Percentiles rank a stretch among this genome's conserved stretches.
Conservation (phyloP, 2,113 vertebrate genomes). For the Hyaena hyaena region DNA sequence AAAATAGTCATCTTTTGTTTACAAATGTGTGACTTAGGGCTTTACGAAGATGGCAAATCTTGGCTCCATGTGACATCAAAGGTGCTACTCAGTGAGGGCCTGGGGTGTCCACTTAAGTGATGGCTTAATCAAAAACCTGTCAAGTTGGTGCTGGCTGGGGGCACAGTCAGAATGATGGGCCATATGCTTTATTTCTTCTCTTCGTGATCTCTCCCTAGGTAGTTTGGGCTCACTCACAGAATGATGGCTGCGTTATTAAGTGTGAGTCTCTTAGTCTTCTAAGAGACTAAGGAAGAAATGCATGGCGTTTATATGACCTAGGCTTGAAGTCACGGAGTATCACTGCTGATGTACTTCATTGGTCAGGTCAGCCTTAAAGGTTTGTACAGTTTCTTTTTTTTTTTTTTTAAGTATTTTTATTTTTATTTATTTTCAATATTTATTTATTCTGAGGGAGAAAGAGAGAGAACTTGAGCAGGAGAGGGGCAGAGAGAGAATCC, state of each 20-base stretch:
- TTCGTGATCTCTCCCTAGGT: not conserved
- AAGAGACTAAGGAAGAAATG: not conserved
- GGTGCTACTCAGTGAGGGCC: not conserved
- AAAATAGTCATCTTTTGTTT: not conserved
- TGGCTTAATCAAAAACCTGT: not conserved
- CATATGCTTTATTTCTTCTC: not conserved
- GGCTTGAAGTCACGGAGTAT: not conserved
- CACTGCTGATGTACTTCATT: not conserved
- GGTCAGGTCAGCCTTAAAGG: not conserved
- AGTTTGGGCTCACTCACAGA: not conserved
- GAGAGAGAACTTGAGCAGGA: no score
- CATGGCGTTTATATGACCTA: not conserved
- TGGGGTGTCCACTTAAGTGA: not conserved
- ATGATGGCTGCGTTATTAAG: not conserved
- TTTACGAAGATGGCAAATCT: not conserved
- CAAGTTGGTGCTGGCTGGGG: not conserved
- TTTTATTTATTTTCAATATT: no score
- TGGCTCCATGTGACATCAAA: not conserved
- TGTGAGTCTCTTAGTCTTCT: not conserved
- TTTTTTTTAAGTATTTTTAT: no score
- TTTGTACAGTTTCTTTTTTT: not conserved
- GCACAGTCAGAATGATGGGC: not conserved
- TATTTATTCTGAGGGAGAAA: no score
- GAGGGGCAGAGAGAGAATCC: no score
- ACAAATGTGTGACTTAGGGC: not conserved